These are phyloP conservation scores for Cebus imitator DNA, from an alignment of 2,113 vertebrate genomes.

Conservation along the genomic window DNA sequence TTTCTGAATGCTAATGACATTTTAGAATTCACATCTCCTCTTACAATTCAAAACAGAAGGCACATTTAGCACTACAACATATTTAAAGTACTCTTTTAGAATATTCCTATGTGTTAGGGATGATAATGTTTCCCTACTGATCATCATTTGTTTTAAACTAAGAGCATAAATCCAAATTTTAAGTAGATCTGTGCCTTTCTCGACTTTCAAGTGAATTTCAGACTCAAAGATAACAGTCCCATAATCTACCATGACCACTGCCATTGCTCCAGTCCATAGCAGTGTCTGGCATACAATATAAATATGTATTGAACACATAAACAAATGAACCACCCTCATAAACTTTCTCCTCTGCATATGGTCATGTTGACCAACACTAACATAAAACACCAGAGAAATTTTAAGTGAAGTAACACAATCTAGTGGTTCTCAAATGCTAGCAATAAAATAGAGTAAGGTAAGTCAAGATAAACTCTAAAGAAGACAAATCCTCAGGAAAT, in stretches of 20 bases:
- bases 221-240: neutral
- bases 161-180: neutral
- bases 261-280: neutral
- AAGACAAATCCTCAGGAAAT: neutral
- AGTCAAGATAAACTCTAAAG: neutral
- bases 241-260: neutral
- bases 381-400: neutral
- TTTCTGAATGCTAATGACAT: neutral
- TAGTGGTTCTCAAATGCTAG: neutral
- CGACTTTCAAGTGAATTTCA: neutral
- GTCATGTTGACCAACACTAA: neutral
- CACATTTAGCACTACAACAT: neutral
- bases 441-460: neutral
- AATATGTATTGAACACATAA: neutral
- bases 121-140: neutral
- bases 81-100: neutral
- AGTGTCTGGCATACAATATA: neutral
- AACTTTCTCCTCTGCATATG: neutral
- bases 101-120: neutral
- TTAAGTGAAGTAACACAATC: neutral
- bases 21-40: neutral
- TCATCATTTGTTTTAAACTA: neutral
- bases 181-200: neutral
- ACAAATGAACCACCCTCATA: neutral
- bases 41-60: neutral